Conservation (phyloP, 35 echinoderm and acorn worm species). For the Hemicentrotus pulcherrimus region DNA sequence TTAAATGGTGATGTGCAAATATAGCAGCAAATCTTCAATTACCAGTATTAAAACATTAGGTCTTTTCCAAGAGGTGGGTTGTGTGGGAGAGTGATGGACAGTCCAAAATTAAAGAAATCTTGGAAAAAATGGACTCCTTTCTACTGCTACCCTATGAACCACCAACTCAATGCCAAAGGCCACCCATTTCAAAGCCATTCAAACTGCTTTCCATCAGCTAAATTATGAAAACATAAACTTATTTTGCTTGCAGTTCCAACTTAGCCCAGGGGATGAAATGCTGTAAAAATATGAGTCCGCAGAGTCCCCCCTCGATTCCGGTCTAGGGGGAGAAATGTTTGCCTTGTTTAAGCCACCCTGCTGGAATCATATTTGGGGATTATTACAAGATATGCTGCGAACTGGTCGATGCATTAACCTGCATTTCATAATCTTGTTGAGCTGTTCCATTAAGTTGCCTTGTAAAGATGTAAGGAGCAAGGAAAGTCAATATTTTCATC, state of each 20-base stretch:
- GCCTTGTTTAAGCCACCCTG: neutral
- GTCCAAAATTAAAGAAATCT: no score
- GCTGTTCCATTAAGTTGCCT: neutral
- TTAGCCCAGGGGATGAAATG: neutral
- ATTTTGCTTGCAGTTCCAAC: neutral
- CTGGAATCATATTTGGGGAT: constrained; percentile 2
- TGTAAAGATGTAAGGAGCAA: no score
- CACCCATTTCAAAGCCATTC: constrained; percentile 8
- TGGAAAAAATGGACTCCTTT: no score
- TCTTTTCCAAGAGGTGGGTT: no score
- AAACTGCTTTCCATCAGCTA: neutral
- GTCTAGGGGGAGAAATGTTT: constrained; percentile 2
- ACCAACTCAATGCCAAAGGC: neutral
- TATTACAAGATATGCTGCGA: neutral
- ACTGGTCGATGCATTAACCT: constrained; percentile 10
- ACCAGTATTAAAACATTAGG: no score
- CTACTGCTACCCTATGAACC: no score
- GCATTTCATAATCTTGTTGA: neutral
- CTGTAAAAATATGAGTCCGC: neutral
- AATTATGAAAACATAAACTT: constrained; percentile 7
- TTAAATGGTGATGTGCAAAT: no score
- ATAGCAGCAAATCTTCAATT: no score
- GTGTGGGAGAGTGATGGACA: no score
- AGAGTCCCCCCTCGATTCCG: neutral
- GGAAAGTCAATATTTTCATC: neutral